Percentiles rank a stretch among this genome's conserved stretches.
Evolutionary conservation across 2,888 invertebrate species (phyloP).

Genomic region (Tenthredo livida): DNA sequence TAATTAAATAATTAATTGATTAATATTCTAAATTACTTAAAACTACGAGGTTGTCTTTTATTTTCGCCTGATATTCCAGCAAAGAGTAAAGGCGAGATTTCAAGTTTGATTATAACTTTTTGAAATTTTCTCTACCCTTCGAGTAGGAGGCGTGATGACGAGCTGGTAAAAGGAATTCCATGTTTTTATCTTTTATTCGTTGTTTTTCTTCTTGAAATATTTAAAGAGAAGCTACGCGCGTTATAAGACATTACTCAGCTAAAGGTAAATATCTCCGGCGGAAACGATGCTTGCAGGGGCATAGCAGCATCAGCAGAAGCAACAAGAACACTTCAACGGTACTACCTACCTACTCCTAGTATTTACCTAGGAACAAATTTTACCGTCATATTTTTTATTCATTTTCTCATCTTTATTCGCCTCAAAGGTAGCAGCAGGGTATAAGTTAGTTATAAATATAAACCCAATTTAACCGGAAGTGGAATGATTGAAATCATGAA

Average conservation of each 20-base stretch:
- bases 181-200: constrained; percentile 47
- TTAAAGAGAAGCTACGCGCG: constrained; percentile 2
- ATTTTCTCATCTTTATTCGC: too few relatives aligned
- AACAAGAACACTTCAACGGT: background rate
- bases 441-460: background rate
- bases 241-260: constrained; percentile 36
- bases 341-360: background rate
- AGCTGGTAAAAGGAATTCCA: constrained; percentile 49
- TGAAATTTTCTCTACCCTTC: background rate
- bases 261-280: constrained; percentile 20
- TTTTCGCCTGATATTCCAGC: background rate
- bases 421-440: background rate
- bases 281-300: constrained; percentile 2
- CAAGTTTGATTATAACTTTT: constrained; percentile 3
- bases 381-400: background rate
- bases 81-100: background rate
- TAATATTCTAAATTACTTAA: background rate
- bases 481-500: background rate
- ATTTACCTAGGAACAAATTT: background rate
- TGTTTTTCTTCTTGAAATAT: constrained; percentile 38
- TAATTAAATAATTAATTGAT: background rate
- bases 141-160: background rate
- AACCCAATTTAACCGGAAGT: background rate
- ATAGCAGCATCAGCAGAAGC: background rate
- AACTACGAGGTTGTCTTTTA: background rate